phyloP scores from a whole-genome alignment of 2,113 vertebrate genomes.

The Menura novaehollandiae region DNA sequence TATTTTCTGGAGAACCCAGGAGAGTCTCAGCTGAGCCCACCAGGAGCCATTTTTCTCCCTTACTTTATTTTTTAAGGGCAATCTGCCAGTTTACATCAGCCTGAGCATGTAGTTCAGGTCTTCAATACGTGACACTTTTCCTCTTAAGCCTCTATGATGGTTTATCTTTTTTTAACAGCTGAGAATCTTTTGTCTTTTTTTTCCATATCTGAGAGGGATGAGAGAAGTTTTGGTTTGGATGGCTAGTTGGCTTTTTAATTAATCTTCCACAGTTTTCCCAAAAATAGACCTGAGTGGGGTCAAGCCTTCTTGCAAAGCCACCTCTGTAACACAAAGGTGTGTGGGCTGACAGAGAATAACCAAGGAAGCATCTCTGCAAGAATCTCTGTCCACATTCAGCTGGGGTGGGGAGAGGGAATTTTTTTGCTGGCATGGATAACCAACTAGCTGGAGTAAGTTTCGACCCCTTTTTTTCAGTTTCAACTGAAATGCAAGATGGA shows the following conservation, averaged over 20 bases:
- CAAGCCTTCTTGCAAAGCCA: not conserved
- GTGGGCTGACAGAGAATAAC: not conserved
- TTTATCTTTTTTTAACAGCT: not conserved
- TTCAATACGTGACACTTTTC: not conserved
- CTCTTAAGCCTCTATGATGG: not conserved
- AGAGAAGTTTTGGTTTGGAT: not conserved
- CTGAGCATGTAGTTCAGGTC: not conserved
- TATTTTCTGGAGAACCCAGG: not conserved
- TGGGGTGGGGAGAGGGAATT: not conserved
- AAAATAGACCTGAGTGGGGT: not conserved
- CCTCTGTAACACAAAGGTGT: not conserved
- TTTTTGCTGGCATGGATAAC: not conserved
- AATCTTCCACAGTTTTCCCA: not conserved
- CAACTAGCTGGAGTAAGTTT: not conserved
- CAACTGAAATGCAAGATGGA: not conserved
- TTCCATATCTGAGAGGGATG: not conserved
- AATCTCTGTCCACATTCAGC: not conserved
- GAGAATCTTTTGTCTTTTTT: not conserved
- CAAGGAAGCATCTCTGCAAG: not conserved
- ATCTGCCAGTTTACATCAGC: not conserved
- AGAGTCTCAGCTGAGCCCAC: not conserved
- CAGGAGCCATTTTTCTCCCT: not conserved
- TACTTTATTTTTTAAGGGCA: constrained; percentile 4
- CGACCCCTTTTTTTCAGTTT: not conserved
- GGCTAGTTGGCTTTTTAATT: not conserved